phyloP scores from a whole-genome alignment of 2,113 vertebrate species.

The Coptodon rendalli region DNA sequence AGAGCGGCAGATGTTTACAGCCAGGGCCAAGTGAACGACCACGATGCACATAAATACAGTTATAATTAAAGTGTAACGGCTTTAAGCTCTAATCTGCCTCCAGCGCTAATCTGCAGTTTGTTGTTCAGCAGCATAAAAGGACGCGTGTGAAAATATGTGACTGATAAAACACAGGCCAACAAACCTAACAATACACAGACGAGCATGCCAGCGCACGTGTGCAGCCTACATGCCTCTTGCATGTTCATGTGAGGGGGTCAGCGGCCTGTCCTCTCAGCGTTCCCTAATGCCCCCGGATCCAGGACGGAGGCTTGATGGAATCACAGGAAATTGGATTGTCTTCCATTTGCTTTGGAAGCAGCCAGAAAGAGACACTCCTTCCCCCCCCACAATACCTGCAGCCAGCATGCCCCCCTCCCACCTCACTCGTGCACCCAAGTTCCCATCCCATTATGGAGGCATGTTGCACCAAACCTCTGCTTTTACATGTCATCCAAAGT shows the following conservation, averaged over 20 bases:
- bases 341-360: conserved; percentile 93
- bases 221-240: conserved; percentile 43
- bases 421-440: conserved; percentile 61
- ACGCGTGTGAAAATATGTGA: background rate
- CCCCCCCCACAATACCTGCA: conserved; percentile 21
- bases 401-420: background rate
- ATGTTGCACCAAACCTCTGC: conserved; percentile 80
- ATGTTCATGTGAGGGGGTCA: conserved; percentile 77
- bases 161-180: background rate
- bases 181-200: background rate
- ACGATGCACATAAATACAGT: conserved; percentile 66
- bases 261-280: conserved; percentile 76
- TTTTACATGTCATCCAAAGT: conserved; percentile 86
- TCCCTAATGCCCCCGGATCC: conserved; percentile 87
- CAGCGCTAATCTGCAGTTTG: conserved; percentile 85
- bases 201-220: background rate
- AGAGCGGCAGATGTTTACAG: conserved; percentile 48
- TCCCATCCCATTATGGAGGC: conserved; percentile 90
- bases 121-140: conserved; percentile 26
- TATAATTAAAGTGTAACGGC: conserved; percentile 95
- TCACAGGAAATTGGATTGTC: conserved; percentile 98
- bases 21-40: conserved; percentile 73
- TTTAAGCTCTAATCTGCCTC: conserved; percentile 85
- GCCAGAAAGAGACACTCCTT: conserved; percentile 63
- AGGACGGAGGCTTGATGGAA: conserved; percentile 85